These are phyloP conservation scores for Cyprinus carpio DNA, from an alignment of 2,113 vertebrate species.

Conservation along the genomic window DNA sequence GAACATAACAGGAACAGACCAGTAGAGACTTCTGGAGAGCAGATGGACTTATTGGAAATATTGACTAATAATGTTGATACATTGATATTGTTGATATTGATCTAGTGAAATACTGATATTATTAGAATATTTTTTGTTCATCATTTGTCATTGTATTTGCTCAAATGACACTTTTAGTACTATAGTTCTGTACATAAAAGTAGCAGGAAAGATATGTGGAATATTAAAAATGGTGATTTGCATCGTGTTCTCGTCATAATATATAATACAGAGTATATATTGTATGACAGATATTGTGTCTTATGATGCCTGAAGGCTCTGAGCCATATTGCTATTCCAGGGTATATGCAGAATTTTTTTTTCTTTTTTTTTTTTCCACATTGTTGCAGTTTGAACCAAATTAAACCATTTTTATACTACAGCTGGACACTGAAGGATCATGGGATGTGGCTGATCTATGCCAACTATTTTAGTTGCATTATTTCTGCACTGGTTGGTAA, in stretches of 20 bases:
- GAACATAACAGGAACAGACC: background rate
- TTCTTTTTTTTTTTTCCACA: background rate
- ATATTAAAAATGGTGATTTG: background rate
- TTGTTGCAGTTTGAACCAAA: background rate
- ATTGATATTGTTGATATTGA: background rate
- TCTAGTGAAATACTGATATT: conserved; percentile 13
- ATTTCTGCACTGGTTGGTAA: background rate
- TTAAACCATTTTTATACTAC: background rate
- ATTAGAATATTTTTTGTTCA: background rate
- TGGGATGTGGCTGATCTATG: background rate
- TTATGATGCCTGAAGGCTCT: background rate
- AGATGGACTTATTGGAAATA: background rate
- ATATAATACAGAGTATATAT: background rate
- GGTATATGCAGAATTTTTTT: background rate
- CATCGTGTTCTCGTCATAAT: background rate
- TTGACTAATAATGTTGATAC: background rate
- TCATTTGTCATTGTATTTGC: background rate
- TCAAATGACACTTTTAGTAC: conserved; percentile 34
- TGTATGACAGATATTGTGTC: no score
- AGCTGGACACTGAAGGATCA: background rate
- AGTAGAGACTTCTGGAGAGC: background rate
- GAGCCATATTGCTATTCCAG: background rate
- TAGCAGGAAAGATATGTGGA: background rate
- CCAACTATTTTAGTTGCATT: background rate
- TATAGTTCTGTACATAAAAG: background rate